A percentile compares a stretch with the other conserved stretches of the same genome.
phyloP scores from a whole-genome alignment of 53 echinoderm and acorn worm genomes.

The Holothuria leucospilota region DNA sequence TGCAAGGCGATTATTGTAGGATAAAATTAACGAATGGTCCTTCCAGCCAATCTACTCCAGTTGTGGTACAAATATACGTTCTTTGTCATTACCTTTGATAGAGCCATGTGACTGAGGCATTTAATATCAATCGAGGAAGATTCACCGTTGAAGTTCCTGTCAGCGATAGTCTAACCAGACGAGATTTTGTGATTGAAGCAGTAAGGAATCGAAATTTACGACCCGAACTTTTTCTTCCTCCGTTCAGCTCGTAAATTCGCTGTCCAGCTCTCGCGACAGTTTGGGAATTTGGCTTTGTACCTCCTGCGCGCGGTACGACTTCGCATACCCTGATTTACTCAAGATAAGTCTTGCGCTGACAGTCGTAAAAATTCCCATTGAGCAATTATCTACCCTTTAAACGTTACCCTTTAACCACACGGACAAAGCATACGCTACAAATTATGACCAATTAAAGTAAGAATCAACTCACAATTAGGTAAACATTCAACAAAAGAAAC shows the following conservation, averaged over 20 bases:
- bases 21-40: constrained; percentile 21
- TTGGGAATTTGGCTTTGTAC: constrained; percentile 3
- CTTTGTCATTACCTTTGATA: constrained; percentile 22
- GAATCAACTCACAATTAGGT: constrained; percentile 44
- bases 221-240: background rate
- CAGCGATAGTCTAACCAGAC: constrained; percentile 22
- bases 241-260: constrained; percentile 31
- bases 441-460: constrained; percentile 53
- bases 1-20: background rate
- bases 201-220: constrained; percentile 29
- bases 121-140: constrained; percentile 31
- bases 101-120: constrained; percentile 25
- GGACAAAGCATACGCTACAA: constrained; percentile 35
- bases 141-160: constrained; percentile 20
- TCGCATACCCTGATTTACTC: background rate
- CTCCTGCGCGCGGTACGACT: background rate
- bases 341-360: constrained; percentile 3
- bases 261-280: constrained; percentile 3
- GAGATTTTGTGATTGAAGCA: constrained; percentile 28
- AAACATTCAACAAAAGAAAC: constrained; percentile 38
- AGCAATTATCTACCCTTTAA: constrained; percentile 3
- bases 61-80: constrained; percentile 37
- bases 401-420: constrained; percentile 43
- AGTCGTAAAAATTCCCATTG: constrained; percentile 34
- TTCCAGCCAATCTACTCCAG: background rate